Conservation (phyloP, 2,113 vertebrate genomes). For the Gobio gobio region DNA sequence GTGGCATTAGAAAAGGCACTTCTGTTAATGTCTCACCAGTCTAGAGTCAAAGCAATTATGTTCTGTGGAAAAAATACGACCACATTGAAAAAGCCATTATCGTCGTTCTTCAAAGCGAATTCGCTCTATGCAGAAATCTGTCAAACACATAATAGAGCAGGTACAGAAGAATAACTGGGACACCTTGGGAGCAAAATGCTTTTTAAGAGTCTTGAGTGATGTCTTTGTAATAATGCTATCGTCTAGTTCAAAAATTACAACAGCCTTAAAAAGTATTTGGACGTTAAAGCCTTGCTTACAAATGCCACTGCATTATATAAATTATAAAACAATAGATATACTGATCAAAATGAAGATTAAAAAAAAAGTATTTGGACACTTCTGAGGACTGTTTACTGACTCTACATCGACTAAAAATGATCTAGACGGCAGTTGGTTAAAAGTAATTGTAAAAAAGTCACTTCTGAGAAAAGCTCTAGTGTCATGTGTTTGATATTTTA, state of each 20-base stretch:
- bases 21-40: slow-evolving; percentile 13
- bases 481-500: not conserved
- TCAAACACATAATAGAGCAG: slow-evolving; percentile 20
- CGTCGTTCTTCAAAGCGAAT: not conserved
- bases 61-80: not conserved
- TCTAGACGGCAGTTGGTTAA: not conserved
- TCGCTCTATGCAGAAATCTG: not conserved
- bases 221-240: slow-evolving; percentile 3
- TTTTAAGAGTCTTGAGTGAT: slow-evolving; percentile 2
- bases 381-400: not conserved
- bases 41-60: slow-evolving; percentile 34
- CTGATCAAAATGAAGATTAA: not conserved
- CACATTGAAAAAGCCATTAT: slow-evolving; percentile 18
- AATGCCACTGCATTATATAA: not conserved
- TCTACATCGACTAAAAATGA: not conserved
- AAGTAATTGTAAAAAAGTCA: not conserved
- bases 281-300: not conserved
- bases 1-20: slow-evolving; percentile 35
- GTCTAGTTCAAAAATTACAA: not conserved
- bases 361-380: not conserved
- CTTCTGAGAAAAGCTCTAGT: not conserved
- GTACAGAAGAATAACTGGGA: not conserved
- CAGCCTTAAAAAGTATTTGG: not conserved
- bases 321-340: not conserved
- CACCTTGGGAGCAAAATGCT: not conserved